These are phyloP conservation scores for Drosophila simulans DNA, from an alignment of 1,140 invertebrate species.

Conservation along the genomic window DNA sequence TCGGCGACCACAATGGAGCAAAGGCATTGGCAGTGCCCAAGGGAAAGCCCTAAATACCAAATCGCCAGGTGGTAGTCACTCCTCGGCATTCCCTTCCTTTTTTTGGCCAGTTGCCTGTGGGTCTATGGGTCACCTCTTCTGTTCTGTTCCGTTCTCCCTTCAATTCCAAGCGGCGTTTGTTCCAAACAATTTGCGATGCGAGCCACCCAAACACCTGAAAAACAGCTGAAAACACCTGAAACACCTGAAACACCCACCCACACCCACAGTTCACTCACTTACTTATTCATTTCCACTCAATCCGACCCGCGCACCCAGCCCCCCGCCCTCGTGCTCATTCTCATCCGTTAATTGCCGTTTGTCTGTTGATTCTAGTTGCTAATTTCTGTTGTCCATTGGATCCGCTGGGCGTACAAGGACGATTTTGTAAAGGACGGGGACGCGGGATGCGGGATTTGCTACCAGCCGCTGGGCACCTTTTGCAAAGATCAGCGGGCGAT, in stretches of 20 bases:
- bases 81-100: neutral
- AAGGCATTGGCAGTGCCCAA: neutral
- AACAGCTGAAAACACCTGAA: neutral
- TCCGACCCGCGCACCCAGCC: conserved; percentile 3
- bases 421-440: neutral
- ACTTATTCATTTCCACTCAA: conserved; percentile 50
- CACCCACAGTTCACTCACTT: conserved; percentile 19
- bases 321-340: conserved; percentile 16
- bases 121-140: neutral
- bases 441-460: neutral
- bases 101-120: neutral
- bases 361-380: conserved; percentile 57
- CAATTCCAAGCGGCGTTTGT: conserved; percentile 15
- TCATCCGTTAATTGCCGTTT: conserved; percentile 50
- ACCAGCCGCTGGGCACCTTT: conserved; percentile 30
- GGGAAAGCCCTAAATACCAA: conserved; percentile 37
- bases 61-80: conserved; percentile 45
- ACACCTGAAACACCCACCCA: neutral
- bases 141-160: conserved; percentile 5
- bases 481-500: conserved; percentile 56
- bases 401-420: conserved; percentile 11
- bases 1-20: conserved; percentile 31
- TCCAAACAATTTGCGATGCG: conserved; percentile 52
- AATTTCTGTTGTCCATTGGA: conserved; percentile 57
- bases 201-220: conserved; percentile 1